phyloP scores from a whole-genome alignment of 2,888 invertebrate genomes.

The Tiphia femorata region DNA sequence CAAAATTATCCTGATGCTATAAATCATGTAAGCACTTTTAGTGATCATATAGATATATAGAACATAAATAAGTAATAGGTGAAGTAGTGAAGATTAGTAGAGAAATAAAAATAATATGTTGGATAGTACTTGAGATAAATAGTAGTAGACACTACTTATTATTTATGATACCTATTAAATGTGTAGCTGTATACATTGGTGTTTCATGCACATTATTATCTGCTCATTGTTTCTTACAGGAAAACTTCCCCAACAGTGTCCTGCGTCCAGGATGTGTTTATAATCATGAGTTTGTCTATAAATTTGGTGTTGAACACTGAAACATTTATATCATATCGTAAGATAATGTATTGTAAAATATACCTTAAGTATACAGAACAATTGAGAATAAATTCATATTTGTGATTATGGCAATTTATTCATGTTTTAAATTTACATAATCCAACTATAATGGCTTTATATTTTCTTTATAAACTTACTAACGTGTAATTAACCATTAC shows the following conservation, averaged over 20 bases:
- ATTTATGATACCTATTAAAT: too few species aligned
- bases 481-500: too few species aligned
- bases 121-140: too few species aligned
- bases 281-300: slow-evolving; percentile 79
- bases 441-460: background rate
- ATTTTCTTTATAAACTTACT: background rate
- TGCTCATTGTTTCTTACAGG: slow-evolving; percentile 69
- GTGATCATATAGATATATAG: too few species aligned
- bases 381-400: background rate
- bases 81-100: too few species aligned
- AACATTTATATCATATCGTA: too few species aligned
- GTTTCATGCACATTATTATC: background rate
- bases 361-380: background rate
- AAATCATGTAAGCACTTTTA: slow-evolving; percentile 76
- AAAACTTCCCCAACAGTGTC: slow-evolving; percentile 81
- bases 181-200: background rate
- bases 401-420: background rate
- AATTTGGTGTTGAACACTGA: slow-evolving; percentile 76
- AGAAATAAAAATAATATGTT: too few species aligned
- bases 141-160: too few species aligned
- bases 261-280: slow-evolving; percentile 81
- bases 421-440: background rate
- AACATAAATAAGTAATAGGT: background rate
- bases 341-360: background rate
- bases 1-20: slow-evolving; percentile 94